Evolutionary conservation across 1,140 invertebrate species (phyloP), one percentile per base, ranked within the genome.

Genomic region (Ceratosolen solmsi): DNA sequence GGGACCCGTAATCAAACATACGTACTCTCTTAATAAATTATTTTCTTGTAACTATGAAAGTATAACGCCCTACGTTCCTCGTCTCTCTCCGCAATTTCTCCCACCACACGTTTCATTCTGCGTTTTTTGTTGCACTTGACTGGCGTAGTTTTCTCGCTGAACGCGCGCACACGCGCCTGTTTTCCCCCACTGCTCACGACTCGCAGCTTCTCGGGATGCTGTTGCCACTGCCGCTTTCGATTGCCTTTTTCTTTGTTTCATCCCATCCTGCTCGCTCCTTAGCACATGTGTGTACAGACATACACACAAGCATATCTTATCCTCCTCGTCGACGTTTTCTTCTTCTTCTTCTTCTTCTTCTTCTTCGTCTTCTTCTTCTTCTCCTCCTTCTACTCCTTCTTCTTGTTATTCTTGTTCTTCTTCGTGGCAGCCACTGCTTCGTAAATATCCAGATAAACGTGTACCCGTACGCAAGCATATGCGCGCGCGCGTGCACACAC

Each of bases 11-110:
- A 65, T 71, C 7, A 70, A 70, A 38, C 8, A 54, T 49, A n/a
- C 11, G 46, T 30, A 20, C 33, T 74, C 7, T 25, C 36, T 68
- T 80, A 58, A 82, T 84, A 75, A 74, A 80, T 65, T 74, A 74
- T 68, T 80, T 74, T 65, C 56, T 74, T 70, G 46, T 30, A 38
- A n/a, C 71, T 68, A 70, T 73, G 41, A 46, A 74, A 75, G 13
- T 74, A 80, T 54, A 80, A 74, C 75, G 63, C 70, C 36, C 25
- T 8, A 25, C 56, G 27, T 11, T 76, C 68, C 38, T 79, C 70
- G 22, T 15, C 56, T 70, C 30, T 51, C 8, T 30, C 27, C 30
- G 17, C 60, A 0, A 17, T n/a, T 9, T 58, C 22, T 75, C 5
- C 56, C 33, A 11, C 51, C 33, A 15, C 20, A 20, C 25, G 4